These are phyloP conservation scores for Semnopithecus entellus DNA, from an alignment of 2,113 vertebrate species.

Conservation along the genomic window DNA sequence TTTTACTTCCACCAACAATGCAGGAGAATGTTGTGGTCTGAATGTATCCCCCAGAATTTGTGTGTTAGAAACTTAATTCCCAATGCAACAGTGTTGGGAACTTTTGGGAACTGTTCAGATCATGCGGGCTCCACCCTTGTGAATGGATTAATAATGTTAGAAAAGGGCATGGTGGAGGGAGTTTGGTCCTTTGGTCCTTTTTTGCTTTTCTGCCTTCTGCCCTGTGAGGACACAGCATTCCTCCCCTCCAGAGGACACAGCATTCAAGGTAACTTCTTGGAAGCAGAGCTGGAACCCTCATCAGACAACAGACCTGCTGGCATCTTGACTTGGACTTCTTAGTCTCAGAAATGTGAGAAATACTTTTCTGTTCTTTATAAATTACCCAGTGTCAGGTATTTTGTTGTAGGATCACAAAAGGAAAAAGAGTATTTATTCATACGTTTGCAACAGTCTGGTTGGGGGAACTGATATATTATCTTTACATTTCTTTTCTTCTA, in stretches of 20 bases:
- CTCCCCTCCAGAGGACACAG: not conserved
- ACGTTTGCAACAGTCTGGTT: not conserved
- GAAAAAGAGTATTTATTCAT: not conserved
- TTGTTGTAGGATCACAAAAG: not conserved
- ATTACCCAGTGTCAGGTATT: not conserved
- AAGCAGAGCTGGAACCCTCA: not conserved
- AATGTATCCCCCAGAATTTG: not conserved
- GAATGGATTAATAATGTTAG: not conserved
- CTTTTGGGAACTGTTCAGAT: not conserved
- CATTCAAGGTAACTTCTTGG: not conserved
- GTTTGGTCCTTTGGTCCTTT: not conserved
- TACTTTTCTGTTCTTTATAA: not conserved
- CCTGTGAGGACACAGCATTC: not conserved
- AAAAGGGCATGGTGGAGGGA: not conserved
- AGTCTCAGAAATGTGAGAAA: not conserved
- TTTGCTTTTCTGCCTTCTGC: not conserved
- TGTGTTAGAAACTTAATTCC: not conserved
- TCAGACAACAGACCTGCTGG: not conserved
- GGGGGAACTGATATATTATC: not conserved
- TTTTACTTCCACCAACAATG: not conserved
- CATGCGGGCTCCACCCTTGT: not conserved
- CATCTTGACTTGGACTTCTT: not conserved
- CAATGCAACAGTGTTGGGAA: not conserved
- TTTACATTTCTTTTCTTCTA: constrained; percentile 40
- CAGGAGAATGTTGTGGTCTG: not conserved